Base-by-base conservation (phyloP, 2,888 invertebrate species). In the Hydrotaea cyrtoneurina region DNA sequence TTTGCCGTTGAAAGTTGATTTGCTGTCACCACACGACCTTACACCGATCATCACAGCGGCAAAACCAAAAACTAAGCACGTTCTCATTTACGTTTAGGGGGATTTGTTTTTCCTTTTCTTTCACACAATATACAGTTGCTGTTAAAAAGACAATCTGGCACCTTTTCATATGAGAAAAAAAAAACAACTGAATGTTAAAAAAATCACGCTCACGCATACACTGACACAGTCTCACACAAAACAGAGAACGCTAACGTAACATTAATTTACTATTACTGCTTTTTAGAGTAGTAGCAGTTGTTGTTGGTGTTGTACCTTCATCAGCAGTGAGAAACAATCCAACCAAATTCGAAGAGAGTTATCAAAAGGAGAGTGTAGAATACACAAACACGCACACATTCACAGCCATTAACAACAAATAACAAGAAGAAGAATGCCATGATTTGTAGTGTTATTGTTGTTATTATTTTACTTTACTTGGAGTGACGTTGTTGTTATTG, bases 241-340 rank as follows among this genome's bases (percentile, higher is more conserved):
- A 31, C 2, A 31, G 7, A 7, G 3, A 31, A 55, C 62, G 66
- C 66, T 73, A 55, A 66, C 64, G 23, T 64, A 74, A 55, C 39
- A 57, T 57, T 74, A 73, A 59, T 69, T 78, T 74, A 74, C 59
- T 72, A 76, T 57, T 43, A 59, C 50, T 69, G 46, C 0, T 21
- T 66, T 1, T 39, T 36, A n/a, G n/a, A n/a, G n/a, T n/a, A n/a
- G 7, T 31, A 31, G 31, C 7, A 31, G 31, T 62, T n/a, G 64
- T 36, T 64, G 53, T 66, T 66, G 19, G 17, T 69, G 46, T 62
- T 46, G 46, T 43, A n/a, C n/a, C n/a, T 19, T 36, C 66, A 7
- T 21, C 26, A 15, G 57, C 8, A 71, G 78, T 59, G 78, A 82
- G 64, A 21, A 64, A 71, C 10, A 59, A 39, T 15, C 69, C 46